Evolutionary conservation across 2,888 invertebrate species (phyloP).

Genomic region (Spodoptera exigua): DNA sequence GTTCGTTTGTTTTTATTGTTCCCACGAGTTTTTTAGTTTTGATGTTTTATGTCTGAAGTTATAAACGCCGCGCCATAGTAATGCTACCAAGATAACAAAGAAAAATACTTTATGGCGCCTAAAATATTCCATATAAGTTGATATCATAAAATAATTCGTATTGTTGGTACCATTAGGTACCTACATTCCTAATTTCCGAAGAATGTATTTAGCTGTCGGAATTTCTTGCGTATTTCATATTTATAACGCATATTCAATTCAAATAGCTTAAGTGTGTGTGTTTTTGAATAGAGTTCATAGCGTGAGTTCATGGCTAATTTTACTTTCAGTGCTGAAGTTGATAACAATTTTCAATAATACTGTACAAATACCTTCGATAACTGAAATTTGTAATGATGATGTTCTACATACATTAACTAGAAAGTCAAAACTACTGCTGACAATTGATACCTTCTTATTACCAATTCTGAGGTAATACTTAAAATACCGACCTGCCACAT

Average conservation of each 20-base stretch:
- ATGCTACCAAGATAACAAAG: constrained; percentile 2
- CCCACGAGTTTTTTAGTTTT: not conserved
- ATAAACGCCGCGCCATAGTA: not conserved
- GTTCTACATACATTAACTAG: not conserved
- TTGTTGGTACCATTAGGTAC: constrained; percentile 13
- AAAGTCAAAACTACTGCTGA: too few relatives aligned
- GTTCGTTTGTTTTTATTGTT: too few relatives aligned
- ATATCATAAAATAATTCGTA: constrained; percentile 16
- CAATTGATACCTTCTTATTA: too few relatives aligned
- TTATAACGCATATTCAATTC: constrained; percentile 17
- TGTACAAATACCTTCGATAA: constrained; percentile 10
- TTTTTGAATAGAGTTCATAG: constrained; percentile 11
- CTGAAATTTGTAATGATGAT: not conserved
- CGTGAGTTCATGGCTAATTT: constrained; percentile 16
- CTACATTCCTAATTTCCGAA: constrained; percentile 3
- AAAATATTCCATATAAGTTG: not conserved
- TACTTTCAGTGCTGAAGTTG: constrained; percentile 15
- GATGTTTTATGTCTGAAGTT: not conserved
- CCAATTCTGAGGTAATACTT: too few relatives aligned
- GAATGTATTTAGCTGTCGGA: constrained; percentile 8
- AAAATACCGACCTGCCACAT: too few relatives aligned
- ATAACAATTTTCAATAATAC: constrained; percentile 6
- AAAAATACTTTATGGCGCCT: constrained; percentile 10
- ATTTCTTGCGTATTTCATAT: constrained; percentile 6
- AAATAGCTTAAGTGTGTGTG: constrained; percentile 9